Conservation (phyloP, 2,113 vertebrate genomes). For the Rhodinocichla rosea region DNA sequence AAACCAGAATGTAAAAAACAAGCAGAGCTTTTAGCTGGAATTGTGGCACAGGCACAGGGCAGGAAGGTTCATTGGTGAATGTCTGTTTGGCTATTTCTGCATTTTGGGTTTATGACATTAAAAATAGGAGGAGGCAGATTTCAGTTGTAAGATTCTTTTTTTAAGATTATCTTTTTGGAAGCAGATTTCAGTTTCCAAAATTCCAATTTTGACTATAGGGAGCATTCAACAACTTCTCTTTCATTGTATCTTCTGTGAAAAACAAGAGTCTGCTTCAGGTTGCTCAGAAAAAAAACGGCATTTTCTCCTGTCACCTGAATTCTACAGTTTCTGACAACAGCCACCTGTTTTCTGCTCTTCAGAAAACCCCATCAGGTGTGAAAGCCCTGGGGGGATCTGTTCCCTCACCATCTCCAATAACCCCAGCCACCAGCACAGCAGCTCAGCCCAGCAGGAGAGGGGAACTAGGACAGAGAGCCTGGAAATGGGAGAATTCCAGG, state of each 20-base stretch:
- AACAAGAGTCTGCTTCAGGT: not conserved
- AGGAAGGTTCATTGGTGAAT: not conserved
- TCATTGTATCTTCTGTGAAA: not conserved
- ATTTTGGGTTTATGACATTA: not conserved
- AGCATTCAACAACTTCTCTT: not conserved
- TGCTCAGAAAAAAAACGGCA: not conserved
- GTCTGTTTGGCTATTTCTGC: not conserved
- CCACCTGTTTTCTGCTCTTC: not conserved
- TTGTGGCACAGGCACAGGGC: too few relatives aligned
- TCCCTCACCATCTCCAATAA: not conserved
- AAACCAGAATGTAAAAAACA: not conserved
- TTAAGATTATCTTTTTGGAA: not conserved
- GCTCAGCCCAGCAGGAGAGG: not conserved
- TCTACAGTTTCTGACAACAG: not conserved
- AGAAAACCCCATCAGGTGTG: not conserved
- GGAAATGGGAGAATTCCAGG: not conserved
- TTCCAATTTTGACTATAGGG: not conserved
- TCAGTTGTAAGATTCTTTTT: not conserved
- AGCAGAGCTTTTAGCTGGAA: not conserved
- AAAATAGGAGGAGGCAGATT: not conserved
- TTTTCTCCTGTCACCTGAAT: not conserved
- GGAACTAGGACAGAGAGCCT: not conserved
- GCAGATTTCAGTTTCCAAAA: not conserved
- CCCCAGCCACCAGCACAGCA: not conserved
- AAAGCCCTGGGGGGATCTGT: not conserved